These are phyloP conservation scores for Plagodis dolabraria DNA, from an alignment of 2,888 invertebrate genomes.

Conservation along the genomic window DNA sequence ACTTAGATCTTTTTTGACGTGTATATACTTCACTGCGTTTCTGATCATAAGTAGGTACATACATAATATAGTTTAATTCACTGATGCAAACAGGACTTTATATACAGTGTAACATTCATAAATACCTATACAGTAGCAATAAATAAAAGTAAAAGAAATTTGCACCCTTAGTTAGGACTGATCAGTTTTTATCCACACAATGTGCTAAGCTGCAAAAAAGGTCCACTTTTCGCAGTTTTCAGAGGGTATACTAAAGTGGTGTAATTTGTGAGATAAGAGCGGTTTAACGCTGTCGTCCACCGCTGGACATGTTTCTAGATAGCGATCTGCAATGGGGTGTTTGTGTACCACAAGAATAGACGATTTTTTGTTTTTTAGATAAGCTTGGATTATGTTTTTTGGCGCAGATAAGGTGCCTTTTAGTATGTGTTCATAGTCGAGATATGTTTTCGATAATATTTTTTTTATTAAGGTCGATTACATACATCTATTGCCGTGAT, in stretches of 20 bases:
- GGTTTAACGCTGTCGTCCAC: constrained; percentile 54
- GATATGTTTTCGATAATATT: no score
- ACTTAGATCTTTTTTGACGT: no score
- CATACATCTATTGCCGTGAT: no score
- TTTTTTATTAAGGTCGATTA: no score
- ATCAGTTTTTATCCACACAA: constrained; percentile 37
- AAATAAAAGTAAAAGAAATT: background rate
- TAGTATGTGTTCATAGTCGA: background rate
- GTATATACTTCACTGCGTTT: no score
- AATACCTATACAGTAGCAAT: no score
- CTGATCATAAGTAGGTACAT: no score
- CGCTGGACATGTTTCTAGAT: constrained; percentile 50
- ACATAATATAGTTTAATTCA: no score
- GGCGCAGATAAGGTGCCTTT: constrained; percentile 35
- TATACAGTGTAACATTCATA: no score
- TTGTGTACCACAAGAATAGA: constrained; percentile 43
- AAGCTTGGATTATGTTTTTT: constrained; percentile 37
- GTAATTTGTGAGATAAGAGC: constrained; percentile 78
- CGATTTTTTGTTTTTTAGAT: constrained; percentile 46
- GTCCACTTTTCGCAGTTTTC: constrained; percentile 66
- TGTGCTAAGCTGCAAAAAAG: constrained; percentile 59
- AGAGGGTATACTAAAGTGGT: constrained; percentile 70
- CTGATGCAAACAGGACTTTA: no score
- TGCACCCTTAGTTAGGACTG: constrained; percentile 15
- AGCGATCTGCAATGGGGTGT: constrained; percentile 61